These are phyloP conservation scores for Tympanoctomys barrerae DNA, from an alignment of 2,797 vertebrate species.

Conservation along the genomic window DNA sequence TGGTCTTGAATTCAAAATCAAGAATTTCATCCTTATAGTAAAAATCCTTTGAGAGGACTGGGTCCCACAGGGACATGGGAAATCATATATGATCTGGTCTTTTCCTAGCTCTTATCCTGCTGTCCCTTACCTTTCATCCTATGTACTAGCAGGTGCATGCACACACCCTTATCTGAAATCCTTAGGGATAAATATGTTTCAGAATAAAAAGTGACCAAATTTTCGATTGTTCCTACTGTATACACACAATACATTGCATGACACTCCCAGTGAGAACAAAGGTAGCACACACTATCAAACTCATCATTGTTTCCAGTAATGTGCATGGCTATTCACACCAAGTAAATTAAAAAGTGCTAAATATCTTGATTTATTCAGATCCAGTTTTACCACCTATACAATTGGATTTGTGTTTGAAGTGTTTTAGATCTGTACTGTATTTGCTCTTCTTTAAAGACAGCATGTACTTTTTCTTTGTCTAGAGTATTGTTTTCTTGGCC, in stretches of 20 bases:
- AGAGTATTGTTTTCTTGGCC: background rate
- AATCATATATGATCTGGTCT: background rate
- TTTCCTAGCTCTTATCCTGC: background rate
- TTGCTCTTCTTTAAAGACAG: background rate
- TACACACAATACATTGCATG: background rate
- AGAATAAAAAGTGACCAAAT: background rate
- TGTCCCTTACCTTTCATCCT: background rate
- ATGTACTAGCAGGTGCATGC: background rate
- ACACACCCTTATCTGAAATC: slow-evolving; percentile 2
- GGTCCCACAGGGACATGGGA: background rate
- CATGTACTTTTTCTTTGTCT: background rate
- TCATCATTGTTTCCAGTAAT: background rate
- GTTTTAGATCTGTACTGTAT: background rate
- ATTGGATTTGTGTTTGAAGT: background rate
- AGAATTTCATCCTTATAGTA: background rate
- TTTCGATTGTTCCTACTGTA: background rate
- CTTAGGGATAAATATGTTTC: background rate
- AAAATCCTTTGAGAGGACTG: background rate
- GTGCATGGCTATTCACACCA: background rate
- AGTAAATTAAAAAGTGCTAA: background rate
- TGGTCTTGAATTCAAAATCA: background rate
- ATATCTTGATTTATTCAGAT: background rate
- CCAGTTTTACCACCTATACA: background rate
- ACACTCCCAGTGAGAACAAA: background rate
- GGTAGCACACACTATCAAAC: background rate